These are phyloP conservation scores for Drosophila teissieri DNA, from an alignment of 1,140 invertebrate species.

Conservation along the genomic window DNA sequence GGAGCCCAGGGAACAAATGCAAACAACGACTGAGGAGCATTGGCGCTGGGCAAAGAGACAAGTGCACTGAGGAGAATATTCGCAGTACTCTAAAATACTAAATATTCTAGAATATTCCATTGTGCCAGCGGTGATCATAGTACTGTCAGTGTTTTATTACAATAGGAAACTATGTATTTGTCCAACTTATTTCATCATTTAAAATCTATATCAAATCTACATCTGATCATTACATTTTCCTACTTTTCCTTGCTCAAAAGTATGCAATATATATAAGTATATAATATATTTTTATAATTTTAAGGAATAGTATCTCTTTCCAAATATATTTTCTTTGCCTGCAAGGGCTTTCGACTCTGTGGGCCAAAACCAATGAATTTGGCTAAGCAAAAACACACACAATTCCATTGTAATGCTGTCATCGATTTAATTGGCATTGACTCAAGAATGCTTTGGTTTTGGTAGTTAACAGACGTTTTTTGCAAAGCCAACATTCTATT, in stretches of 20 bases:
- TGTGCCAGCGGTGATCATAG: too few species aligned
- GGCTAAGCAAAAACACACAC: constrained; percentile 19
- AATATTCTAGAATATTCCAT: too few species aligned
- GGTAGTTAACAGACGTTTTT: constrained; percentile 3
- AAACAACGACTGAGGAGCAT: constrained; percentile 1
- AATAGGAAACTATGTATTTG: too few species aligned
- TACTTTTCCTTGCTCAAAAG: too few species aligned
- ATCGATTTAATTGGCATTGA: constrained; percentile 49
- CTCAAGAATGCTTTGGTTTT: constrained; percentile 6
- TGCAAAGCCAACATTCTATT: background rate
- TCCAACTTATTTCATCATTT: too few species aligned
- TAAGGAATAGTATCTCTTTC: background rate
- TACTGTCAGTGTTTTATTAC: background rate
- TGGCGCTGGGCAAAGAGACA: background rate
- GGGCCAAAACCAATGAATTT: constrained; percentile 21
- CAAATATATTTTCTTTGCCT: background rate
- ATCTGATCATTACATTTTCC: too few species aligned
- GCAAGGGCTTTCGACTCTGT: background rate
- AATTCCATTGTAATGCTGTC: constrained; percentile 19
- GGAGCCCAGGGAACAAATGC: constrained; percentile 17
- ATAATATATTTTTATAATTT: too few species aligned
- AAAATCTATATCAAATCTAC: too few species aligned
- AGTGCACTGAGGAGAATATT: constrained; percentile 3
- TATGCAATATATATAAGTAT: too few species aligned
- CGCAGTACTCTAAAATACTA: too few species aligned